Evolutionary conservation across 2,888 invertebrate species (phyloP).

Genomic region (Phania funesta): DNA sequence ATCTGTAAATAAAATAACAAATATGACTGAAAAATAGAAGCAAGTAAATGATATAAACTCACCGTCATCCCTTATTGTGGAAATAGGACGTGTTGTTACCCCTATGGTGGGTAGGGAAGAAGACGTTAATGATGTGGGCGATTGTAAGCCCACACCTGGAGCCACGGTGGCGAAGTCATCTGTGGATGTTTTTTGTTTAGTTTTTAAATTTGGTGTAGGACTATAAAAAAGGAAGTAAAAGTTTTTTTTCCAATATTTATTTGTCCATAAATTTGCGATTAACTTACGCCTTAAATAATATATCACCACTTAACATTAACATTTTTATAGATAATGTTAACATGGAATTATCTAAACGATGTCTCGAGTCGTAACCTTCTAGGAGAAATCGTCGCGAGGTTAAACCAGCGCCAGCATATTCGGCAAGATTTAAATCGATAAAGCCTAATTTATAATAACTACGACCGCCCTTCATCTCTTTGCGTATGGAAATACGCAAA

Average conservation of each 20-base stretch:
- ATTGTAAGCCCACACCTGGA: conserved; percentile 75
- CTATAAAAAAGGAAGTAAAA: conserved; percentile 72
- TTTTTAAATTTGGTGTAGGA: conserved; percentile 84
- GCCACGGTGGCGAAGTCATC: conserved; percentile 78
- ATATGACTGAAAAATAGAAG: not conserved
- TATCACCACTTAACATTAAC: conserved; percentile 97
- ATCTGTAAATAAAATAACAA: conserved; percentile 49
- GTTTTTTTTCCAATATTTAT: not conserved
- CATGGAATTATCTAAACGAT: conserved; percentile 98
- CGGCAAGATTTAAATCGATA: conserved; percentile 97
- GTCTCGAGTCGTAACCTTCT: conserved; percentile 96
- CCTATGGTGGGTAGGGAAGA: conserved; percentile 72
- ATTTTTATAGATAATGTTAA: conserved; percentile 93
- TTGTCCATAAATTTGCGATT: not conserved
- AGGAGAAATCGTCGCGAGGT: conserved; percentile 92
- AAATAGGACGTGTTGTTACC: conserved; percentile 76
- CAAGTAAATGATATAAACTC: conserved; percentile 78
- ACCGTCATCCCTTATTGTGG: conserved; percentile 82
- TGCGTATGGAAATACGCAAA: conserved; percentile 96
- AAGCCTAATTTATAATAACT: conserved; percentile 94
- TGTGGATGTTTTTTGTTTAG: conserved; percentile 82
- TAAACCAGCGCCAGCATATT: conserved; percentile 96
- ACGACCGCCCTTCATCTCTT: conserved; percentile 88
- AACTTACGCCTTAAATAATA: conserved; percentile 98
- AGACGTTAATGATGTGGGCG: conserved; percentile 74